These are phyloP conservation scores for Nomada fabriciana DNA, from an alignment of 2,888 invertebrate genomes.

Conservation along the genomic window DNA sequence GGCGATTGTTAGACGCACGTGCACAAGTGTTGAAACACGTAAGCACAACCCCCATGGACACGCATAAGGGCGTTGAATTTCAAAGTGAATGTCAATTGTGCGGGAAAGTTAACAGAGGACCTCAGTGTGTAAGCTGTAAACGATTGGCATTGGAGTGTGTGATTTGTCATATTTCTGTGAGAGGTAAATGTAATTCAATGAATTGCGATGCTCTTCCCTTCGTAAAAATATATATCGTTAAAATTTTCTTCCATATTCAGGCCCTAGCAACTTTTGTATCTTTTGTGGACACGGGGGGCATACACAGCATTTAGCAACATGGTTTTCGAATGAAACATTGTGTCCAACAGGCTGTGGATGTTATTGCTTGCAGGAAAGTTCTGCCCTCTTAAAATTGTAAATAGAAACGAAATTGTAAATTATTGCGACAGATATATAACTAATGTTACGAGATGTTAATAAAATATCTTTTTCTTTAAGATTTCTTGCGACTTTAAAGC, in stretches of 20 bases:
- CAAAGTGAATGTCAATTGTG: conserved; percentile 91
- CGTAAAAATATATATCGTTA: neutral
- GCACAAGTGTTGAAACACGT: conserved; percentile 90
- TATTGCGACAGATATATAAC: conserved; percentile 38
- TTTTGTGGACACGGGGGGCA: conserved; percentile 98
- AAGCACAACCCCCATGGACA: conserved; percentile 83
- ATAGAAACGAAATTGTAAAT: conserved; percentile 60
- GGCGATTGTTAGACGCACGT: conserved; percentile 92
- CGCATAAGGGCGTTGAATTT: conserved; percentile 89
- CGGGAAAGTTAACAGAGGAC: conserved; percentile 88
- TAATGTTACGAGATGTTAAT: conserved; percentile 49
- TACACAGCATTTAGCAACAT: conserved; percentile 92
- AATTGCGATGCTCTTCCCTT: neutral
- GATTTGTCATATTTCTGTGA: conserved; percentile 94
- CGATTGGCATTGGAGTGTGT: conserved; percentile 91
- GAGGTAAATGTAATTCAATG: conserved; percentile 85
- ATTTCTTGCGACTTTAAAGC: neutral
- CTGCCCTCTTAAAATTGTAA: conserved; percentile 85
- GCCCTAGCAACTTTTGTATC: conserved; percentile 93
- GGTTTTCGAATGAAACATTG: conserved; percentile 91
- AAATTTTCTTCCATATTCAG: conserved; percentile 63
- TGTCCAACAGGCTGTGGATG: conserved; percentile 98
- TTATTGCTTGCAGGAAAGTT: conserved; percentile 91
- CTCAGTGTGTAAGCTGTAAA: conserved; percentile 91
- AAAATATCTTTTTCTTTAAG: conserved; percentile 44